Conservation (phyloP, 2,113 vertebrate genomes). For the Istiophorus platypterus region DNA sequence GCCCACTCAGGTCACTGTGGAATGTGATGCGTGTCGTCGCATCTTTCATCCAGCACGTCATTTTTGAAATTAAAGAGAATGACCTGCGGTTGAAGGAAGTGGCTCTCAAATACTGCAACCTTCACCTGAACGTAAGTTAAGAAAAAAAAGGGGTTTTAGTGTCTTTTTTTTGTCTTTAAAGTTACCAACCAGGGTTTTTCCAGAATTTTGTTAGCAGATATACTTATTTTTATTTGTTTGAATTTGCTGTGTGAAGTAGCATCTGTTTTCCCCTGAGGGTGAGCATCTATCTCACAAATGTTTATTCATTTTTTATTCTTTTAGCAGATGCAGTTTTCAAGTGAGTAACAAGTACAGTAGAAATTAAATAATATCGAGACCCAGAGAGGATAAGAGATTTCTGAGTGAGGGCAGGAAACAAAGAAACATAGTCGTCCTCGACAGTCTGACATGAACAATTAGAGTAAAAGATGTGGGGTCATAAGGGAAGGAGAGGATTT, state of each 20-base stretch:
- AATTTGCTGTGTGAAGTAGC: too few relatives aligned
- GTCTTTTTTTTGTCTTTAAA: not conserved
- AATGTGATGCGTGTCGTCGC: conserved; percentile 71
- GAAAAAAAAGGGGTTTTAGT: not conserved
- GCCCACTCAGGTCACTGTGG: conserved; percentile 72
- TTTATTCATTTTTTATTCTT: too few relatives aligned
- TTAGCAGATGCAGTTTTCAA: too few relatives aligned
- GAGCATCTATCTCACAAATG: too few relatives aligned
- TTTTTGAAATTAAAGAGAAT: conserved; percentile 46
- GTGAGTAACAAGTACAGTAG: too few relatives aligned
- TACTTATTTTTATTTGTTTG: too few relatives aligned
- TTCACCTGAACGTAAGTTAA: conserved; percentile 76
- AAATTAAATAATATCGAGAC: not conserved
- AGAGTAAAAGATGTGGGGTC: not conserved
- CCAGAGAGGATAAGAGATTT: not conserved
- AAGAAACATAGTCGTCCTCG: too few relatives aligned
- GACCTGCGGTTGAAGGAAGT: conserved; percentile 58
- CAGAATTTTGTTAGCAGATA: too few relatives aligned
- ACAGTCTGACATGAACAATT: not conserved
- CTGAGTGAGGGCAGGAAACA: not conserved
- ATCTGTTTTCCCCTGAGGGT: too few relatives aligned
- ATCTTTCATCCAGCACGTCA: conserved; percentile 80
- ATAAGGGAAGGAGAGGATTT: too few relatives aligned
- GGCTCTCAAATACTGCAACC: conserved; percentile 78
- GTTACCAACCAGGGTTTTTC: not conserved